These are phyloP conservation scores for Cyprinodon brontotheroides DNA, from an alignment of 2,113 vertebrate genomes.

Conservation along the genomic window DNA sequence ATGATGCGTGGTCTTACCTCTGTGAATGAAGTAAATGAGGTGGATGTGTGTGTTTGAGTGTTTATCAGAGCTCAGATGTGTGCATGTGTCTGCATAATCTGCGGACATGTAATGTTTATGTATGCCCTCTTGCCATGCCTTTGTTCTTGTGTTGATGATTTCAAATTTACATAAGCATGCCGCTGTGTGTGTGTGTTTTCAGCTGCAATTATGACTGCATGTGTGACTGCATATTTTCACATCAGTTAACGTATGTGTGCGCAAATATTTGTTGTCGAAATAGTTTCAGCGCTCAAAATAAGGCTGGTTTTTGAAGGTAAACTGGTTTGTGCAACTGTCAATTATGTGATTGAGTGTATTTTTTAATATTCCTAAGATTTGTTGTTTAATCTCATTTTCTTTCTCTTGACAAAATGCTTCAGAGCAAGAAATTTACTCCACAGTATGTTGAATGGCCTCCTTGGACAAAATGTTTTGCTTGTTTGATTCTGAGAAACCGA, in stretches of 20 bases:
- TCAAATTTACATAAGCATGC: conserved; percentile 52
- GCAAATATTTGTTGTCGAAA: neutral
- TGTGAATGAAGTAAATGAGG: conserved; percentile 53
- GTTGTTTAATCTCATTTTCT: neutral
- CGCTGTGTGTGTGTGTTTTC: conserved; percentile 11
- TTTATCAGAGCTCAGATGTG: conserved; percentile 43
- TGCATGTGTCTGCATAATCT: conserved; percentile 67
- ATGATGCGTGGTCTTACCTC: conserved; percentile 68
- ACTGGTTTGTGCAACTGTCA: neutral
- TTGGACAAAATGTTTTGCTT: neutral
- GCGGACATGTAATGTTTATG: conserved; percentile 74
- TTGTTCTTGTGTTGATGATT: conserved; percentile 60
- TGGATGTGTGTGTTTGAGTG: conserved; percentile 51
- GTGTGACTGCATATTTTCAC: conserved; percentile 20
- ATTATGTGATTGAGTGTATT: neutral
- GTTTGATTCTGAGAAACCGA: neutral
- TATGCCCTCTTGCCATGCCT: conserved; percentile 65
- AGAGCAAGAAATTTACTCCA: neutral
- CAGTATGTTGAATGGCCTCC: neutral
- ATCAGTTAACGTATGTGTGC: neutral
- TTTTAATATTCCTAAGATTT: too few relatives aligned
- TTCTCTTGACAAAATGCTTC: neutral
- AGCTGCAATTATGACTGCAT: conserved; percentile 9
- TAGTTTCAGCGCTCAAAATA: neutral
- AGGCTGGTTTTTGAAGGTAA: neutral